These are phyloP conservation scores for Stegophylla sp. DNA, from an alignment of 2,888 invertebrate species.

Conservation along the genomic window DNA sequence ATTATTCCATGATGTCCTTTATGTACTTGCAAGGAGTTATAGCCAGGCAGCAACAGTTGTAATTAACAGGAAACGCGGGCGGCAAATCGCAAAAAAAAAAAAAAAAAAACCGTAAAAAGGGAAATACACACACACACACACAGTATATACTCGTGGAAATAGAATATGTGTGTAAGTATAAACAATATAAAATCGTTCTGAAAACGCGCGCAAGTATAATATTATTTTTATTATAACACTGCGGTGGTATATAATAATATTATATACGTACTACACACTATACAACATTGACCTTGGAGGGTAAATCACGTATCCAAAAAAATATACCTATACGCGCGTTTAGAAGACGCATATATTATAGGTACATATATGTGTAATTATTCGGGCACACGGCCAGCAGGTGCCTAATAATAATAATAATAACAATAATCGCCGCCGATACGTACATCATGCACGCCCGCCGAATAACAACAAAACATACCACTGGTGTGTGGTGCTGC, in stretches of 20 bases:
- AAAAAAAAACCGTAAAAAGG: background rate
- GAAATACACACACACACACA: too few species aligned
- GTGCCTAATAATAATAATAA: constrained; percentile 35
- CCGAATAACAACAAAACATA: constrained; percentile 32
- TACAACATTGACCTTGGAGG: constrained; percentile 2
- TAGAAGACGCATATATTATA: too few species aligned
- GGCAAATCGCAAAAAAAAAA: constrained; percentile 17
- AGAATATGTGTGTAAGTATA: too few species aligned
- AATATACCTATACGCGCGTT: constrained; percentile 2
- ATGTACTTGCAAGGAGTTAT: background rate
- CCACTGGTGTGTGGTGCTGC: too few species aligned
- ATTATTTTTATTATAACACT: too few species aligned
- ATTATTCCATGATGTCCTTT: background rate
- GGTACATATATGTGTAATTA: constrained; percentile 4
- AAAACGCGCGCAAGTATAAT: too few species aligned
- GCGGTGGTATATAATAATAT: too few species aligned
- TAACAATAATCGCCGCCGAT: constrained; percentile 14
- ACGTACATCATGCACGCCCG: constrained; percentile 7
- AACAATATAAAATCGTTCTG: too few species aligned
- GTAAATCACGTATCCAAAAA: constrained; percentile 48
- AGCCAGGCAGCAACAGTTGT: background rate
- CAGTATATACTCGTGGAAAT: too few species aligned
- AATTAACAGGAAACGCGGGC: constrained; percentile 56
- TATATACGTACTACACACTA: background rate
- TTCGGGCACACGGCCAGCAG: constrained; percentile 33